Evolutionary conservation across 2,888 invertebrate species (phyloP).

Genomic region (Fragum sueziense): DNA sequence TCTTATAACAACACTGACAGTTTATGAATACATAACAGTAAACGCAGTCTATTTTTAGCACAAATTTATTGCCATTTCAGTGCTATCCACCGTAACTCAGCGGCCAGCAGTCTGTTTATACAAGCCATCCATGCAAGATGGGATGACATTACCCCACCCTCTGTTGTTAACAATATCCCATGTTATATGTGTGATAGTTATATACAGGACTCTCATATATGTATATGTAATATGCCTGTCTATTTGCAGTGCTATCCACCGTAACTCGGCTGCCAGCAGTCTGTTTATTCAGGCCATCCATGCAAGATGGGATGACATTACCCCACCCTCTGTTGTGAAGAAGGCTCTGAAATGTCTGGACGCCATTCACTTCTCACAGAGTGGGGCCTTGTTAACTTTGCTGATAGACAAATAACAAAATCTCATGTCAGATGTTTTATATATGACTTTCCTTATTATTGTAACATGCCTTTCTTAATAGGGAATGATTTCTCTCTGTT

Average conservation of each 20-base stretch:
- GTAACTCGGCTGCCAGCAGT: slow-evolving; percentile 87
- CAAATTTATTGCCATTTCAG: too few species aligned
- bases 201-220: too few species aligned
- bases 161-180: slow-evolving; percentile 88
- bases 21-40: too few species aligned
- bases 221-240: too few species aligned
- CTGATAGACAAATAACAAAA: slow-evolving; percentile 86
- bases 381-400: slow-evolving; percentile 87
- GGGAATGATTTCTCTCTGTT: too few species aligned
- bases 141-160: slow-evolving; percentile 85
- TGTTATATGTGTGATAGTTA: too few species aligned
- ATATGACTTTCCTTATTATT: too few species aligned
- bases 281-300: slow-evolving; percentile 89
- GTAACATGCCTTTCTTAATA: too few species aligned
- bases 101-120: slow-evolving; percentile 88
- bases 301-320: slow-evolving; percentile 86
- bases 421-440: too few species aligned
- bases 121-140: slow-evolving; percentile 88
- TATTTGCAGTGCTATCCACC: slow-evolving; percentile 85
- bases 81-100: slow-evolving; percentile 86
- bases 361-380: slow-evolving; percentile 86
- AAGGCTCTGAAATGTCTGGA: slow-evolving; percentile 88
- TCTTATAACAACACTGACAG: too few species aligned
- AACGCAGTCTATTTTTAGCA: too few species aligned
- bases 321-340: slow-evolving; percentile 86